Evolutionary conservation across 2,888 invertebrate genomes (phyloP).

Genomic region (Alitta virens): DNA sequence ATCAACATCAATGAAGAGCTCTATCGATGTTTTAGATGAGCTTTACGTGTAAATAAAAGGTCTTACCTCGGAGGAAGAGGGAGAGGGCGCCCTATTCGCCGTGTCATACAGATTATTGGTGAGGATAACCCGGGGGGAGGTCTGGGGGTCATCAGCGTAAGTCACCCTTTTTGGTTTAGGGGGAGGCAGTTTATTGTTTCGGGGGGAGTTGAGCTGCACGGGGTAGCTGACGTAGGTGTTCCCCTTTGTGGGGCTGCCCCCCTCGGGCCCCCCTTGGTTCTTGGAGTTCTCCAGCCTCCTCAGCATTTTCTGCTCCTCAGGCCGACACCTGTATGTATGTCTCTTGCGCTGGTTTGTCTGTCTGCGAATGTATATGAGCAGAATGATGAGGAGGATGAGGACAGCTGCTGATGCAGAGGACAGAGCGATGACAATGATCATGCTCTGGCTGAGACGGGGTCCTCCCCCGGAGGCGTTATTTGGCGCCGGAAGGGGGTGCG

Average conservation of each 20-base stretch:
- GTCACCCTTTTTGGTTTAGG: too few relatives aligned
- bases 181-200: not conserved
- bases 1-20: too few relatives aligned
- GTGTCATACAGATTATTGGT: too few relatives aligned
- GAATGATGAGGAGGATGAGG: conserved; percentile 11
- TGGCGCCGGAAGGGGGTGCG: conserved; percentile 4
- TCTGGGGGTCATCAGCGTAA: too few relatives aligned
- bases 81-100: too few relatives aligned
- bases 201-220: not conserved
- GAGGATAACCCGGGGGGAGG: too few relatives aligned
- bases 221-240: not conserved
- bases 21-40: too few relatives aligned
- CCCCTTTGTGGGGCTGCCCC: too few relatives aligned
- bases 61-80: too few relatives aligned
- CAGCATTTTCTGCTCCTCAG: conserved; percentile 10
- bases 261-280: too few relatives aligned
- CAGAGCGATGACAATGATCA: conserved; percentile 16
- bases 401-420: conserved; percentile 11
- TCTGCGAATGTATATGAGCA: conserved; percentile 9
- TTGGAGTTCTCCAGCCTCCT: conserved; percentile 1
- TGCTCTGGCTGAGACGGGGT: not conserved
- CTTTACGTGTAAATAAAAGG: too few relatives aligned
- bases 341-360: conserved; percentile 8
- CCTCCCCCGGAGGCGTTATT: not conserved
- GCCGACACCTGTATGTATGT: conserved; percentile 13